These are phyloP conservation scores for Xenotilapia leptura DNA, from an alignment of 2,113 vertebrate genomes.

Conservation along the genomic window DNA sequence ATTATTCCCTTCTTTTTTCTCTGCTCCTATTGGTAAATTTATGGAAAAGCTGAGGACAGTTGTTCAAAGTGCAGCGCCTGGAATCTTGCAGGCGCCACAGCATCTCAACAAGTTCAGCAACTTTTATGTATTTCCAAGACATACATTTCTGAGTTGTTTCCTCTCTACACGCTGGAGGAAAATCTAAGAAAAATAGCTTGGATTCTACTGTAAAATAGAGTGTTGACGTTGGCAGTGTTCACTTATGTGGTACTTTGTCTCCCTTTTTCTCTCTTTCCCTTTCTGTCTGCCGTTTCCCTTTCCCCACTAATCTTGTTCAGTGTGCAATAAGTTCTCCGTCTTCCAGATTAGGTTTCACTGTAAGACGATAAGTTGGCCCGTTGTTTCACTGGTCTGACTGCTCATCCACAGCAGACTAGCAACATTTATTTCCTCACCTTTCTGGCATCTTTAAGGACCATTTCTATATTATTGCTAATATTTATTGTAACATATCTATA, in stretches of 20 bases:
- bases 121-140: conserved; percentile 53
- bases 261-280: neutral
- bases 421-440: neutral
- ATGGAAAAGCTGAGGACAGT: neutral
- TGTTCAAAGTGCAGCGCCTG: neutral
- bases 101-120: conserved; percentile 20
- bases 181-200: conserved; percentile 17
- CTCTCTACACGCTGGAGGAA: conserved; percentile 19
- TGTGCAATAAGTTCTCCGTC: conserved; percentile 24
- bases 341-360: conserved; percentile 21
- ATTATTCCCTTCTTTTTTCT: neutral
- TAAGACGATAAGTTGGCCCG: neutral
- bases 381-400: neutral
- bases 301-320: conserved; percentile 31
- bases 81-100: conserved; percentile 4
- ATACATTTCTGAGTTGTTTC: conserved; percentile 36
- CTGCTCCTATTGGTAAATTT: conserved; percentile 2
- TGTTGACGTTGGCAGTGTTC: conserved; percentile 50
- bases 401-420: neutral
- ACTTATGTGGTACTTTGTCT: conserved; percentile 15
- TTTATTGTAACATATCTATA: too few species aligned
- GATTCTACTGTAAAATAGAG: conserved; percentile 21
- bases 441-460: neutral
- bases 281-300: conserved; percentile 19
- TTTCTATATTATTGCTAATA: too few species aligned